A percentile compares a stretch with the other conserved stretches of the same genome.
Conservation (phyloP, 1,140 invertebrate genomes). For the Campoletis sonorensis region DNA sequence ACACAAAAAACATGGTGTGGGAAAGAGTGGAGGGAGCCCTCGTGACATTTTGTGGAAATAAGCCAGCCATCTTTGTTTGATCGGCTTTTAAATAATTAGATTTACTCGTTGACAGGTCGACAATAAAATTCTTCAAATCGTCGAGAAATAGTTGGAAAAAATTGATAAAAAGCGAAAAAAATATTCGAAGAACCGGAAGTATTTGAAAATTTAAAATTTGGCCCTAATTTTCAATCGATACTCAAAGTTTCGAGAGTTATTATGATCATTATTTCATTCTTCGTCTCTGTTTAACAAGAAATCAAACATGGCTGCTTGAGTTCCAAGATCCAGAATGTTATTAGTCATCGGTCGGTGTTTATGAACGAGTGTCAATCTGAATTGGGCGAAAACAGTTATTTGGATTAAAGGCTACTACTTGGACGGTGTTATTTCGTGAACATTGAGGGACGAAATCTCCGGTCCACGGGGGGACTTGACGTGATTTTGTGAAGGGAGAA, state of each 20-base stretch:
- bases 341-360: slow-evolving; percentile 68
- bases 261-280: slow-evolving; percentile 7
- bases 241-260: slow-evolving; percentile 8
- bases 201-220: too few species aligned
- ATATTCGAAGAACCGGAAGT: not conserved
- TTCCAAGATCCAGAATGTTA: slow-evolving; percentile 63
- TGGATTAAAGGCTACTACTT: not conserved
- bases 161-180: not conserved
- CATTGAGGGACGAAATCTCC: not conserved
- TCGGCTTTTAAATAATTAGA: too few species aligned
- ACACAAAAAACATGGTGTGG: too few species aligned
- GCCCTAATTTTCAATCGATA: not conserved
- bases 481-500: not conserved
- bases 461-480: not conserved
- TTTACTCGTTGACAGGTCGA: too few species aligned
- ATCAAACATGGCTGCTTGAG: slow-evolving; percentile 64
- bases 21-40: too few species aligned
- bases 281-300: slow-evolving; percentile 10
- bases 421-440: slow-evolving; percentile 31
- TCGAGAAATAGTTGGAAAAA: not conserved
- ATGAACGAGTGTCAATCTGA: slow-evolving; percentile 66
- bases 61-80: too few species aligned
- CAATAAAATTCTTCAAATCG: too few species aligned
- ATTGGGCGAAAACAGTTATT: slow-evolving; percentile 10
- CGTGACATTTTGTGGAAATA: too few species aligned